These are phyloP conservation scores for Calidris pugnax DNA, from an alignment of 2,113 vertebrate species.

Conservation along the genomic window DNA sequence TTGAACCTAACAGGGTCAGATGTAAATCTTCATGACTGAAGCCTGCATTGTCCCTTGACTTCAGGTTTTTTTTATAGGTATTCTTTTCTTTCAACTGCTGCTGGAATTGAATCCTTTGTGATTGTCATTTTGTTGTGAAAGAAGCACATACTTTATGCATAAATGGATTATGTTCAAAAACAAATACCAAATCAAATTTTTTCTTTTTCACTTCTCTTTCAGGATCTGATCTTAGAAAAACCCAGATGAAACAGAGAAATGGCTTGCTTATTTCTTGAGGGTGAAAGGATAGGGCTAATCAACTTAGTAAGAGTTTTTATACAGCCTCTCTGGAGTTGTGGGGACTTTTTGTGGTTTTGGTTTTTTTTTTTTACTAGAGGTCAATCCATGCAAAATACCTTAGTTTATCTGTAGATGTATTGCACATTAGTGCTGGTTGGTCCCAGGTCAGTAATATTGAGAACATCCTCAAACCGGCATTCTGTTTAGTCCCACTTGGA, in stretches of 20 bases:
- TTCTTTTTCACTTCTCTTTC: background rate
- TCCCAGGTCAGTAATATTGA: background rate
- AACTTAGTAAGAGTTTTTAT: background rate
- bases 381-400: background rate
- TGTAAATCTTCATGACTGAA: background rate
- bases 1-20: background rate
- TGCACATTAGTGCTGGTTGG: background rate
- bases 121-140: background rate
- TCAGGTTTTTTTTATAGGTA: background rate
- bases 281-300: background rate
- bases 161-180: background rate
- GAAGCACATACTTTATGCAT: background rate
- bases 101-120: background rate
- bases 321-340: background rate
- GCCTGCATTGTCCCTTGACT: background rate
- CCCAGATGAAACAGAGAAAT: background rate
- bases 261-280: background rate
- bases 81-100: background rate
- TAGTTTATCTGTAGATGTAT: background rate
- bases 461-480: background rate
- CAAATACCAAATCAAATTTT: background rate
- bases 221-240: background rate
- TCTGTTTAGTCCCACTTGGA: background rate
- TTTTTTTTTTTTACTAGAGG: background rate
- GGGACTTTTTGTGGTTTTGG: rapidly evolving